Conservation (phyloP, 2,888 invertebrate species). For the Sinohyriopsis cumingii region DNA sequence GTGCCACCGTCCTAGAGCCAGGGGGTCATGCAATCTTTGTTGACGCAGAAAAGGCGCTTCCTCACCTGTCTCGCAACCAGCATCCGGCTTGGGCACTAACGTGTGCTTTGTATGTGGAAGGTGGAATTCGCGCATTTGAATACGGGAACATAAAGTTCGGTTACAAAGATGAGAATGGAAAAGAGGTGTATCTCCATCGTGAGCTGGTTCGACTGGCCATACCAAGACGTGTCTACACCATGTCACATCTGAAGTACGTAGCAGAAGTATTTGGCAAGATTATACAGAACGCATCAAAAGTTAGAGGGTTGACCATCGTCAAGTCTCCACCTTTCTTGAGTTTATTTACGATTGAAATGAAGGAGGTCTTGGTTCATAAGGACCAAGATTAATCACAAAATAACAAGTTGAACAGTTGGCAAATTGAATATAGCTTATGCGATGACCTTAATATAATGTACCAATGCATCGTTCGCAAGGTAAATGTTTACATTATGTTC, state of each 20-base stretch:
- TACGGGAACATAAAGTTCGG: neutral
- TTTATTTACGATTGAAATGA: no score
- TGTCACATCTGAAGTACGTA: conserved; percentile 1
- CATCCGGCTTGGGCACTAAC: neutral
- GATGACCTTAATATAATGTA: no score
- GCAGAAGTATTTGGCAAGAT: neutral
- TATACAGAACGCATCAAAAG: no score
- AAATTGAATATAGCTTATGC: no score
- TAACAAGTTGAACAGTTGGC: no score
- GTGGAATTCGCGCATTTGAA: neutral
- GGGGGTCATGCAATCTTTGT: neutral
- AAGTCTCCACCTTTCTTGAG: no score
- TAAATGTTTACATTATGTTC: no score
- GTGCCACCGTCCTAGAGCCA: neutral
- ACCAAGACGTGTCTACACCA: neutral
- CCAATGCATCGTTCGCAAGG: no score
- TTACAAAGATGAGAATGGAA: neutral
- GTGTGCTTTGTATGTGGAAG: conserved; percentile 1
- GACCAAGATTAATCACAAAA: no score
- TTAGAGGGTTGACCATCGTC: no score
- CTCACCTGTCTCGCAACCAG: neutral
- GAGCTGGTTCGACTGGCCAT: neutral
- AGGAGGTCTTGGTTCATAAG: no score
- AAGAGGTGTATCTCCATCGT: neutral
- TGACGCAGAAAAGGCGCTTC: neutral